Percentiles rank a stretch among this genome's conserved stretches.
These are phyloP conservation scores for Proterorhinus semilunaris DNA, from an alignment of 2,113 vertebrate species.

Conservation along the genomic window DNA sequence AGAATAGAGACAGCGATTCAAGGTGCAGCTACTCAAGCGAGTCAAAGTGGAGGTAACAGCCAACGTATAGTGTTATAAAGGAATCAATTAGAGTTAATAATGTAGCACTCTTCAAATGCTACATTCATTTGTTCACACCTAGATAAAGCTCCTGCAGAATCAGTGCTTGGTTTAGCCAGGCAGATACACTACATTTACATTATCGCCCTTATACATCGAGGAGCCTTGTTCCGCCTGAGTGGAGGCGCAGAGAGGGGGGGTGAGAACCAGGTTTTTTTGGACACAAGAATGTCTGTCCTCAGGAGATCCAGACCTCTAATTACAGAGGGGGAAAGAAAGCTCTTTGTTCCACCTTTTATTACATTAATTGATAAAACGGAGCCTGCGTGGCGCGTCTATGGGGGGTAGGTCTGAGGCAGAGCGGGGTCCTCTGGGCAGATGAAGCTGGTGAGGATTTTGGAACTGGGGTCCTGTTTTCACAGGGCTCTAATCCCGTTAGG, in stretches of 20 bases:
- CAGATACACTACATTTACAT: slow-evolving; percentile 66
- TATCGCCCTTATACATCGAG: slow-evolving; percentile 68
- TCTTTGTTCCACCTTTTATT: slow-evolving; percentile 81
- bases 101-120: slow-evolving; percentile 71
- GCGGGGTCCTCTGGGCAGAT: slow-evolving; percentile 55
- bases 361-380: slow-evolving; percentile 80
- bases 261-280: slow-evolving; percentile 65
- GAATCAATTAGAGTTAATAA: slow-evolving; percentile 76
- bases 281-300: slow-evolving; percentile 68
- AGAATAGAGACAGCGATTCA: slow-evolving; percentile 61
- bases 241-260: slow-evolving; percentile 27
- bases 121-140: slow-evolving; percentile 71
- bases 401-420: slow-evolving; percentile 23
- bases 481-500: slow-evolving; percentile 76
- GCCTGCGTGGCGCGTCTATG: slow-evolving; percentile 51
- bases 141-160: slow-evolving; percentile 64
- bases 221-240: slow-evolving; percentile 60
- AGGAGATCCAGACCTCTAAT: slow-evolving; percentile 76
- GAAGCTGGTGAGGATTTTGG: slow-evolving; percentile 55
- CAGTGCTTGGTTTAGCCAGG: slow-evolving; percentile 48
- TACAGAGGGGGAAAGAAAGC: slow-evolving; percentile 72
- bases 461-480: slow-evolving; percentile 61
- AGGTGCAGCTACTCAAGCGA: slow-evolving; percentile 46
- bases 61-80: slow-evolving; percentile 67
- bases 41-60: slow-evolving; percentile 61